Percentiles rank a stretch among this genome's conserved stretches.
Evolutionary conservation across 2,113 vertebrate genomes (phyloP).

Genomic region (Pteruthius melanotis): DNA sequence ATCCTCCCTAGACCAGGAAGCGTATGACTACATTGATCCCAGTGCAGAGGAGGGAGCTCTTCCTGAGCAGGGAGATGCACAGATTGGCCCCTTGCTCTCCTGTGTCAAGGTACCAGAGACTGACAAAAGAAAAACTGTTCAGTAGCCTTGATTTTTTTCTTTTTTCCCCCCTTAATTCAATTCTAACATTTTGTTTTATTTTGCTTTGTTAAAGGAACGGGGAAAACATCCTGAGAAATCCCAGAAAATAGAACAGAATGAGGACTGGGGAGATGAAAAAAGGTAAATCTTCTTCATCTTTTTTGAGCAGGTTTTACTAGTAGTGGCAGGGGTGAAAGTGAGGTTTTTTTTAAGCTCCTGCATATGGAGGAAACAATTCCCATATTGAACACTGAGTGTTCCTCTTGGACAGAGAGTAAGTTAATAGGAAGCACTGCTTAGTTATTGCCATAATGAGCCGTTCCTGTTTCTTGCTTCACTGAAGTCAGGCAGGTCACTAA

Average conservation of each 20-base stretch:
- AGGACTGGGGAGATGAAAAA: conserved; percentile 84
- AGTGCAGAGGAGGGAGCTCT: conserved; percentile 83
- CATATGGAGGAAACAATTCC: neutral
- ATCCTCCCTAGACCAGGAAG: conserved; percentile 85
- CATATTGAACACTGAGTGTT: neutral
- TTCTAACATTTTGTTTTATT: neutral
- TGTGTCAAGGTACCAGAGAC: conserved; percentile 84
- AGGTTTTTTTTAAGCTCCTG: neutral
- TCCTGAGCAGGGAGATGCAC: conserved; percentile 83
- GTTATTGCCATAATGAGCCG: neutral
- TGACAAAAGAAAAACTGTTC: neutral
- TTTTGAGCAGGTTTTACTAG: neutral
- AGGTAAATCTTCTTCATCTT: conserved; percentile 70
- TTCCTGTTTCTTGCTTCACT: neutral
- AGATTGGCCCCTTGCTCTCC: conserved; percentile 78
- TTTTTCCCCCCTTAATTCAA: neutral
- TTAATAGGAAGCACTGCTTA: neutral
- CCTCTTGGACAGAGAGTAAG: neutral
- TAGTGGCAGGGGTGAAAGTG: neutral
- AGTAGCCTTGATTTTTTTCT: neutral
- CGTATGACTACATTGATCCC: conserved; percentile 91
- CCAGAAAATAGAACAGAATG: conserved; percentile 83
- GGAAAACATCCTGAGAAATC: conserved; percentile 85
- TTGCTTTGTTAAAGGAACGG: conserved; percentile 73
- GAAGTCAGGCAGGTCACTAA: neutral